These are phyloP conservation scores for Coregonus suidteri DNA, from an alignment of 2,797 vertebrate species.

Conservation along the genomic window DNA sequence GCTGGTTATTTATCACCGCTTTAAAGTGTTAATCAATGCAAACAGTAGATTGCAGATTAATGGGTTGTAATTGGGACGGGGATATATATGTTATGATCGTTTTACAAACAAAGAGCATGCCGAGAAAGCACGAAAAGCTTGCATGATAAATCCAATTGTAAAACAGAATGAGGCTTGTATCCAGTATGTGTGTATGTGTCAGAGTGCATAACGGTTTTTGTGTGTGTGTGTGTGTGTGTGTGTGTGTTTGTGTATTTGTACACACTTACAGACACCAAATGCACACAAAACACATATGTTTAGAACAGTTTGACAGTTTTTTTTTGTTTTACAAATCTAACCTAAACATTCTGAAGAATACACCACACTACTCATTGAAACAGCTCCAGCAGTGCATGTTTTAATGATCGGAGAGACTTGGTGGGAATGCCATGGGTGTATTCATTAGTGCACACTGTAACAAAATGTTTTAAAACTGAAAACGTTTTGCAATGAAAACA, in stretches of 20 bases:
- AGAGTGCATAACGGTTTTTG: neutral
- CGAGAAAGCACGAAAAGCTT: neutral
- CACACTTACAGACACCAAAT: no score
- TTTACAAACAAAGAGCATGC: slow-evolving; percentile 27
- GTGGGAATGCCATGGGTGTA: no score
- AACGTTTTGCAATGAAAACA: no score
- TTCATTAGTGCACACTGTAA: no score
- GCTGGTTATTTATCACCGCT: neutral
- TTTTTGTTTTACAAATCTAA: no score
- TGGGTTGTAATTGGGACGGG: no score
- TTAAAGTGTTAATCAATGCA: neutral
- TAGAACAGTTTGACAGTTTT: neutral
- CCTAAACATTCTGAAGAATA: no score
- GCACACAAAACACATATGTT: neutral
- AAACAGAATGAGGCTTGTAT: neutral
- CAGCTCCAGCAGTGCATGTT: no score
- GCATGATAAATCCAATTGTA: neutral
- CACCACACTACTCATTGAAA: no score
- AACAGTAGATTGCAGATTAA: neutral
- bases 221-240: neutral
- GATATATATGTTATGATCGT: slow-evolving; percentile 1
- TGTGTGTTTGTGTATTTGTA: no score
- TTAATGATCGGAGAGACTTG: no score
- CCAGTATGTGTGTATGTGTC: neutral
- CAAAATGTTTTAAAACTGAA: no score